Percentiles rank a stretch among this genome's conserved stretches.
Evolutionary conservation across 2,797 vertebrate genomes (phyloP).

Genomic region (Rhinoraja longicauda): DNA sequence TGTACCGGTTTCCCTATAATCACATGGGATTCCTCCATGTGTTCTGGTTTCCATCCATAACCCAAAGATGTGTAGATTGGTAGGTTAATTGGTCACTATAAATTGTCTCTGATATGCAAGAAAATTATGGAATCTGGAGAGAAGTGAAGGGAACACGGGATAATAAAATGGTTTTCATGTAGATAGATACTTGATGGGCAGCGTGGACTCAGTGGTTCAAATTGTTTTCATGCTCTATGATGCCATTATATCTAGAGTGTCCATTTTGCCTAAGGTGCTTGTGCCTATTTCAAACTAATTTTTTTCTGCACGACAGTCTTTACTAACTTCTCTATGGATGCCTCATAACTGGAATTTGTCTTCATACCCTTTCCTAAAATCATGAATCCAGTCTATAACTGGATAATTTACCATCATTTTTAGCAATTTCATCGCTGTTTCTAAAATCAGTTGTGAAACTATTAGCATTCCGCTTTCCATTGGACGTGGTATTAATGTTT

Average conservation of each 20-base stretch:
- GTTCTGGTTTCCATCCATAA: too few species aligned
- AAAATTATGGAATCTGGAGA: constrained; percentile 35
- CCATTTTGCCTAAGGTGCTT: background rate
- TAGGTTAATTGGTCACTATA: too few species aligned
- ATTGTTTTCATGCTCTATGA: background rate
- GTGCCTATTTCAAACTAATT: background rate
- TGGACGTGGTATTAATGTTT: background rate
- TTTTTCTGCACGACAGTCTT: background rate
- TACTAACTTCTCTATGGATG: background rate
- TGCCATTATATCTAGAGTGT: background rate
- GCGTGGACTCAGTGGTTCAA: too few species aligned
- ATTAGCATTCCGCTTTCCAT: background rate
- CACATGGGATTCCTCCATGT: too few species aligned
- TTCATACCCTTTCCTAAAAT: background rate
- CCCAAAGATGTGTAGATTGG: too few species aligned
- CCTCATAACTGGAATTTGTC: background rate
- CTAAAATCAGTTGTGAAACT: background rate
- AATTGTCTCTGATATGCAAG: too few species aligned
- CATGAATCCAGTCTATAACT: background rate
- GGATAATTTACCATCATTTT: background rate
- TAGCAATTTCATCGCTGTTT: background rate
- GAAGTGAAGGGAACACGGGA: too few species aligned
- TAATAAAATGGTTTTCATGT: too few species aligned
- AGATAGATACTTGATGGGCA: too few species aligned
- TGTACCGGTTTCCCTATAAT: too few species aligned